Base-by-base conservation (phyloP, 2,797 vertebrate species). In the Spinibarbus caldwelli region DNA sequence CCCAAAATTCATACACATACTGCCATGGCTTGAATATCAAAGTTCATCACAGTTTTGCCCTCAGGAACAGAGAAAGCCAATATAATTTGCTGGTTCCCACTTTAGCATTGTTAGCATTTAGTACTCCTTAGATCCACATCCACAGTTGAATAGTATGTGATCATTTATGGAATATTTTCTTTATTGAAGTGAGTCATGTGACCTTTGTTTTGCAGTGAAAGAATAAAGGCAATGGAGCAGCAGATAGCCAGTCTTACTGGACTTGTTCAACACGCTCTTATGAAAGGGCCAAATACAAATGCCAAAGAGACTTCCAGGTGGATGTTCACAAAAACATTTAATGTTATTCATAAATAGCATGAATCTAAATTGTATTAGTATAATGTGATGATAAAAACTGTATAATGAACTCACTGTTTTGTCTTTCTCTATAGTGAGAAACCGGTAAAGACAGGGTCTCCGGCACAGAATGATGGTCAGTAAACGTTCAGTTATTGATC, bases 221-320 rank as follows among this genome's bases (percentile, higher is more conserved):
- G 97, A 92, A 98, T 98, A 96, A 97, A 97, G 93, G 97, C 95
- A 91, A 98, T 99, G 97, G 98, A 99, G 94, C 95, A 97, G 93
- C 97, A 98, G 95, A 97, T 99, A 91, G 97, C 97, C 91, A 97
- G 96, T 93, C 94, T 99, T 90, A 96, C 97, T 91, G 97, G 97
- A 88, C 96, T 98, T 86, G 96, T 99, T 90, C 97, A 99, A 93
- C 96, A 96, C 85, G 97, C 97, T 83, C 94, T 99, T 93, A 95
- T 96, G 85, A 95, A 97, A 92, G 96, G 95, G 90, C 92, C 96
- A 90, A 95, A 95, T 92, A 91, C 93, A 91, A 94, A 94, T 93
- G 93, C 93, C 91, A 96, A 96, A 94, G 96, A 96, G 84, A 78
- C 92, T 23, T 86, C 94, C 93, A 95, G 97, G 97, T 99, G 94